Base-by-base conservation (phyloP, 2,888 invertebrate genomes). In the Drosophila kuntzei region DNA sequence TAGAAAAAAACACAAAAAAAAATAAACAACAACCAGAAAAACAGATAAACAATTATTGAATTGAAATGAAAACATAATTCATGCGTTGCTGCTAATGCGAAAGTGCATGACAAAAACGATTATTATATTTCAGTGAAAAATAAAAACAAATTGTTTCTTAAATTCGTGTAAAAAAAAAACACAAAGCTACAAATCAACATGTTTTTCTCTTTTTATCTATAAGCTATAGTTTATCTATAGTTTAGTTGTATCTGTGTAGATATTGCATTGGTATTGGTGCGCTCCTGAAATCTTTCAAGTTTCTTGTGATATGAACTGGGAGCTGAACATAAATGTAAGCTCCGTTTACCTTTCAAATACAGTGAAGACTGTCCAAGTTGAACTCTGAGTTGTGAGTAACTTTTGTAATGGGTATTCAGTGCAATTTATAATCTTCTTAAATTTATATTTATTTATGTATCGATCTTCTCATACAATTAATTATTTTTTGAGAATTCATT, bases 81-180 rank as follows among this genome's bases (percentile, higher is more conserved):
- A 62, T 67, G 49, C 62, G 80, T 87, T 87, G 78, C 73, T 80
- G 80, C 80, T 76, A 80, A 86, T 88, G 72, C 78, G 64, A 73
- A 80, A 68, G 63, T 73, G 76, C 82, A 89, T 87, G 72, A 81
- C 76, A 79, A 49, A 49, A 88, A 87, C 70, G 70, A 88, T 83
- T 89, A 90, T 84, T 89, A 86, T 89, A 89, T 89, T 89, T 89
- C 84, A 86, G 74, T 89, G 89, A 83, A 87, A 80, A 89, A 89
- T 80, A 88, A 87, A 80, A 66, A 84, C 71, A 79, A 89, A 90
- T 83, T 90, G 86, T 88, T 88, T 88, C 88, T 87, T 79, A 90
- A 90, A 83, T 79, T 89, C 89, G 86, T 87, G 89, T 85, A 90
- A 79, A 84, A 78, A 84, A 78, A 54, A 82, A 78, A 78, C 87